Evolutionary conservation across 2,888 invertebrate species (phyloP).

Genomic region (Eretmocerus hayati): DNA sequence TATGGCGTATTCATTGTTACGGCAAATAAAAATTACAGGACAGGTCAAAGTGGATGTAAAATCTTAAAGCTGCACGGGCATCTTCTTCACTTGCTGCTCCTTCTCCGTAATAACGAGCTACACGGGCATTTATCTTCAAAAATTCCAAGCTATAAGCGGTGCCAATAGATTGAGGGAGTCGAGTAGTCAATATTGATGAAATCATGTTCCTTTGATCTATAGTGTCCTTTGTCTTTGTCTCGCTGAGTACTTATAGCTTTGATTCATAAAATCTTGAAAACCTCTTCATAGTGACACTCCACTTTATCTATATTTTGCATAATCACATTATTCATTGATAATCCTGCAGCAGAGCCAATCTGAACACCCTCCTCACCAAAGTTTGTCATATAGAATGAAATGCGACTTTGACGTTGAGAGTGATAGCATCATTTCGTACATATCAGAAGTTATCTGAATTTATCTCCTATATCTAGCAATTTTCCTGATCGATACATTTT

Average conservation of each 20-base stretch:
- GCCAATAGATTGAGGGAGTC: slow-evolving; percentile 96
- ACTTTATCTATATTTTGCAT: slow-evolving; percentile 92
- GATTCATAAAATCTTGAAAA: slow-evolving; percentile 82
- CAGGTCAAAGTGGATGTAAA: slow-evolving; percentile 93
- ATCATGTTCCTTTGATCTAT: slow-evolving; percentile 77
- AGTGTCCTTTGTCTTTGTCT: slow-evolving; percentile 87
- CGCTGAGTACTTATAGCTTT: slow-evolving; percentile 91
- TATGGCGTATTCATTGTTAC: slow-evolving; percentile 98
- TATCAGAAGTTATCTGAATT: too few species aligned
- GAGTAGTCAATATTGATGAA: slow-evolving; percentile 91
- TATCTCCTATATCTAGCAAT: too few species aligned
- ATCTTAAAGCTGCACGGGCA: slow-evolving; percentile 96
- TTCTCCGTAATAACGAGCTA: slow-evolving; percentile 81
- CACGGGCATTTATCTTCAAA: slow-evolving; percentile 62
- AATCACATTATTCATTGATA: slow-evolving; percentile 77
- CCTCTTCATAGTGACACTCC: slow-evolving; percentile 91
- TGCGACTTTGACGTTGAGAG: slow-evolving; percentile 90
- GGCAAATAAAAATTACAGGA: slow-evolving; percentile 93
- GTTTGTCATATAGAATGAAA: slow-evolving; percentile 99
- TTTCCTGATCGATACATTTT: too few species aligned
- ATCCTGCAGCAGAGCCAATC: slow-evolving; percentile 89
- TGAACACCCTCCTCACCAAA: slow-evolving; percentile 96
- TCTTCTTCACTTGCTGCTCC: slow-evolving; percentile 99
- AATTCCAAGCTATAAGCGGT: slow-evolving; percentile 90
- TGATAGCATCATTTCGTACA: slow-evolving; percentile 93